Base-by-base conservation (phyloP, 92 coral and sea anemone species). In the Pocillopora grandis region DNA sequence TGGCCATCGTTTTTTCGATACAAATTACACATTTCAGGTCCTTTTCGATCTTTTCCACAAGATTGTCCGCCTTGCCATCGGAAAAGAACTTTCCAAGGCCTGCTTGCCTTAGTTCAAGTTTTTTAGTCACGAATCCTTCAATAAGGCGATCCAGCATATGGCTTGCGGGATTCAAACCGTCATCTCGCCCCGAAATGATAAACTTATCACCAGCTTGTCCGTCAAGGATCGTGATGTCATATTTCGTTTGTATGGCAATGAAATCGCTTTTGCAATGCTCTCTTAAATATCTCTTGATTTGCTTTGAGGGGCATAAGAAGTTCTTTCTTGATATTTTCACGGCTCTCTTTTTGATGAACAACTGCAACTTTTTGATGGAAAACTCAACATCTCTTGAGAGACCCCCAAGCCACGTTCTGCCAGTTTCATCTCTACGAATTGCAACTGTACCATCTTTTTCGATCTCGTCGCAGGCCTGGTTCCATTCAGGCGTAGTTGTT, bases 401-500 rank as follows among this genome's bases (percentile, higher is more conserved):
- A 15, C 71, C 71, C 12, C 15, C 71, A 17, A 66, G 36, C 71
- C 48, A 66, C 7, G 33, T 27, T 20, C 33, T 66, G 27, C 71
- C 71, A 4, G 71, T 66, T 21, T 66, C 71, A 66, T 66, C 71
- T 27, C 71, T 66, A 17, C 16, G 71, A 27, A 66, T 66, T 23
- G 10, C 71, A 12, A 23, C 71, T 16, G 27, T 23, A 17, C 71
- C 71, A 27, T 66, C 36, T 3, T 66, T 27, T 9, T 10, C 27
- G 71, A 66, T 66, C 42, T 66, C 42, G 71, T 4, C 71, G 15
- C 71, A 66, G 48, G 21, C 33, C 71, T 66, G 71, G 13, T 66
- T 13, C 71, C 71, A 66, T 66, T 66, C 71, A 66, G 37, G 16
- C 71, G 71, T 66, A 10, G 71, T 66, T 66, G 71, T 66, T 10